Base-by-base conservation (phyloP, 2,888 invertebrate genomes). In the Serripes groenlandicus region DNA sequence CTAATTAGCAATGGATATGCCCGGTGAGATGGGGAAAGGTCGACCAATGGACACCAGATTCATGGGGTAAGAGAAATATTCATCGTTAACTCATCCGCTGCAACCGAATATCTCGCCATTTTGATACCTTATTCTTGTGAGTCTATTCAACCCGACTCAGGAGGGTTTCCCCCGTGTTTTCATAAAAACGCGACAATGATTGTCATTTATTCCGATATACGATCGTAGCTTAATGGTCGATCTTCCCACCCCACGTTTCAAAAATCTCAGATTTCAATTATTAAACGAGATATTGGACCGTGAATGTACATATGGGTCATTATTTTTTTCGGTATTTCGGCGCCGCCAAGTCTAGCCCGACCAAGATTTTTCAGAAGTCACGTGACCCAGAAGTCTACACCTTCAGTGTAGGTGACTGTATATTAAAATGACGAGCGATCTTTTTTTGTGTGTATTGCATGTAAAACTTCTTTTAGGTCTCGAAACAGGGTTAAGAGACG, bases 311-410 rank as follows among this genome's bases (percentile, higher is more conserved):
- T 86, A 73, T 86, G 86, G 82, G 83, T 80, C 83, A 86, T 42
- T 34, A 37, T 34, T n/a, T 64, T 69, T 32, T 72, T 75, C 52
- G 70, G 56, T 80, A 76, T 80, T 78, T 83, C 72, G 86, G 86
- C 86, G 86, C 86, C 86, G 75, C 37, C 62, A 72, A 80, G 86
- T 86, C 86, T 86, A 54, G 86, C 42, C 78, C 80, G 77, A 77
- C 79, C 79, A 66, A 68, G 64, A 75, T 78, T 81, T 81, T 85
- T 81, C 26, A 54, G 62, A 74, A 23, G 79, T 82, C 85, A 85
- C 85, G 85, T 85, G 85, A 79, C 66, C 21, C 21, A 69, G 28
- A 74, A 70, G 70, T 76, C 60, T 79, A 83, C 83, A 83, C 83
- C 83, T 83, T 54, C 42, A 73, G 66, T 72, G 81, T 75, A 72